phyloP scores from a whole-genome alignment of 2,888 invertebrate species.

The Eupithecia pulchellata region DNA sequence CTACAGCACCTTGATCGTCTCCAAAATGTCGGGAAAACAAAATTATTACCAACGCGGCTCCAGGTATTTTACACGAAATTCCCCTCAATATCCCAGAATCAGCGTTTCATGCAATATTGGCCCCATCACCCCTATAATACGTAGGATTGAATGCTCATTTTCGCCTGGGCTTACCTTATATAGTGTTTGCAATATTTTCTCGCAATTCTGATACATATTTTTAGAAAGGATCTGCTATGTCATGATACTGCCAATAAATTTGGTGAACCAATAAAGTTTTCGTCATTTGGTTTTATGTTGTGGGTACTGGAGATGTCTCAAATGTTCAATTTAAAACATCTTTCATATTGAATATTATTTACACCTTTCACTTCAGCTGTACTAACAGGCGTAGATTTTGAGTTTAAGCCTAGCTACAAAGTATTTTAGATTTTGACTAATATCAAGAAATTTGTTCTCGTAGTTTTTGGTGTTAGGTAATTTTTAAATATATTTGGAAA shows the following conservation, averaged over 20 bases:
- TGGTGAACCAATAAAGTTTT: slow-evolving; percentile 75
- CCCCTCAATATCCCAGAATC: slow-evolving; percentile 62
- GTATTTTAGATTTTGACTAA: no score
- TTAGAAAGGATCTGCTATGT: slow-evolving; percentile 76
- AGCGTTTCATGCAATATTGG: slow-evolving; percentile 62
- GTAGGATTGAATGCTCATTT: slow-evolving; percentile 64
- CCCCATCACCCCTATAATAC: slow-evolving; percentile 56
- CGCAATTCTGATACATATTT: slow-evolving; percentile 67
- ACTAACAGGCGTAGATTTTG: no score
- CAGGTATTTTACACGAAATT: slow-evolving; percentile 64
- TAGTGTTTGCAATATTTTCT: slow-evolving; percentile 63
- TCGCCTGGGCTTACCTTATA: slow-evolving; percentile 55
- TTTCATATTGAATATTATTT: neutral
- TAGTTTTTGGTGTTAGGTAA: no score
- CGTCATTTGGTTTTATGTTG: slow-evolving; percentile 63
- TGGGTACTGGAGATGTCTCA: neutral
- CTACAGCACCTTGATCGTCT: slow-evolving; percentile 45
- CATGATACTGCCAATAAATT: slow-evolving; percentile 79
- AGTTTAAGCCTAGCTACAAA: no score
- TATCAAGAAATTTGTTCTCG: no score
- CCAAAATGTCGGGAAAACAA: slow-evolving; percentile 56
- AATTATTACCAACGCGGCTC: slow-evolving; percentile 61
- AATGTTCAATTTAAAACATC: neutral
- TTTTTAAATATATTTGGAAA: no score
- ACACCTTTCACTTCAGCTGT: no score